Evolutionary conservation across 2,113 vertebrate species (phyloP).

Genomic region (Nibea albiflora): DNA sequence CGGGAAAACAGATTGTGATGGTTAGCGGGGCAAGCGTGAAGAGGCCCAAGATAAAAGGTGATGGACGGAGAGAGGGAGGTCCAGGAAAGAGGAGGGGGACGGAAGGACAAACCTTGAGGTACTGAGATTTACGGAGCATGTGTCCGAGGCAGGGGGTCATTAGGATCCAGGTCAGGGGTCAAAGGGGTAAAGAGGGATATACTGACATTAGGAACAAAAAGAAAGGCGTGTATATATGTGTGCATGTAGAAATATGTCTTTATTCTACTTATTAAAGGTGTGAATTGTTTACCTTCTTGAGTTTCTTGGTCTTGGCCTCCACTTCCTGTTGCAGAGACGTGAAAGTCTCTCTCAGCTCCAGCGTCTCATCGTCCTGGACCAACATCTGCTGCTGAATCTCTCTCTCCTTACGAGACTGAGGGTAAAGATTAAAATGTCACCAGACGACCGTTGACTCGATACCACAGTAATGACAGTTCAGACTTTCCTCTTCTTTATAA

Average conservation of each 20-base stretch:
- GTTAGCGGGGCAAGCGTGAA: constrained; percentile 45
- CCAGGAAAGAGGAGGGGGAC: constrained; percentile 19
- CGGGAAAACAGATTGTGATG: constrained; percentile 3
- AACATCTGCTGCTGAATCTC: constrained; percentile 98
- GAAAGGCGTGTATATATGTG: constrained; percentile 5
- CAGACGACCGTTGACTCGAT: too few relatives aligned
- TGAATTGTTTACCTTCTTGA: constrained; percentile 91
- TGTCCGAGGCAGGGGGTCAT: constrained; percentile 64
- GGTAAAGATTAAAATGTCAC: constrained; percentile 20
- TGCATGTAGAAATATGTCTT: not conserved
- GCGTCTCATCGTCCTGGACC: constrained; percentile 92
- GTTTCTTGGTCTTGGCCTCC: constrained; percentile 98
- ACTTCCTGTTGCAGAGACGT: constrained; percentile 97
- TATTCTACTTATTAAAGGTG: not conserved
- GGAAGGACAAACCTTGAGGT: constrained; percentile 67
- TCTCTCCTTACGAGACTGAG: constrained; percentile 90
- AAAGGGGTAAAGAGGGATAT: constrained; percentile 62
- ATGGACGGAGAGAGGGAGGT: not conserved
- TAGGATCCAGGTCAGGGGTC: constrained; percentile 65
- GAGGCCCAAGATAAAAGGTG: constrained; percentile 11
- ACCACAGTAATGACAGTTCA: too few relatives aligned
- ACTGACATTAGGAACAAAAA: constrained; percentile 60
- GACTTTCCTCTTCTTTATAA: too few relatives aligned
- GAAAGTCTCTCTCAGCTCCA: constrained; percentile 95
- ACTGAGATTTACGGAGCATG: constrained; percentile 56